Evolutionary conservation across 2,797 vertebrate genomes (phyloP).

Genomic region (Prunella strophiata): DNA sequence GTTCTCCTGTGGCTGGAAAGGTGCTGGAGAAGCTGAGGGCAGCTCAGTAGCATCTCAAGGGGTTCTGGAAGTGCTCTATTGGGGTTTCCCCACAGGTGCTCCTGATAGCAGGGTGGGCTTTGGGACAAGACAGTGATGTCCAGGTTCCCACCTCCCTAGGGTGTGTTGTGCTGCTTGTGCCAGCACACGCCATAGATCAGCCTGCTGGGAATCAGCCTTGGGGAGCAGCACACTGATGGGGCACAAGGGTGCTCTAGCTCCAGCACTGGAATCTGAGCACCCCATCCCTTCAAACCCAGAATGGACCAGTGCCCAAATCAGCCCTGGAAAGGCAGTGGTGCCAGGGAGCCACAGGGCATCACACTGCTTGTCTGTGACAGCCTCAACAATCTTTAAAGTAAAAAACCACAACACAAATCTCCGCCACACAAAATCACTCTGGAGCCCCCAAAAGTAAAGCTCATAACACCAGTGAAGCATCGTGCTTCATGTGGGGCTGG

Average conservation of each 20-base stretch:
- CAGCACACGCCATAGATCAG: not conserved
- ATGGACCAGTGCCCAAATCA: not conserved
- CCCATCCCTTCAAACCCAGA: not conserved
- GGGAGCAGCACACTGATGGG: not conserved
- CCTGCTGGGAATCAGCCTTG: not conserved
- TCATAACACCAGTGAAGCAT: slow-evolving; percentile 73
- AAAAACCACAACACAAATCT: not conserved
- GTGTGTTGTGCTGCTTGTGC: not conserved
- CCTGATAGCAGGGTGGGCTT: not conserved
- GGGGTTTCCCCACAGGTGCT: not conserved
- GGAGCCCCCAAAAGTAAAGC: slow-evolving; percentile 68
- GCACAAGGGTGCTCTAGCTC: not conserved
- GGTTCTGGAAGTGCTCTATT: not conserved
- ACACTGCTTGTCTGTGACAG: not conserved
- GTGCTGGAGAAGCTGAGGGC: not conserved
- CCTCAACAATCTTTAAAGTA: slow-evolving; percentile 29
- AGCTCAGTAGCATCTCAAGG: not conserved
- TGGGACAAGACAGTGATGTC: not conserved
- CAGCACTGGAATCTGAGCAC: not conserved
- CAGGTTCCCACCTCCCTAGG: not conserved
- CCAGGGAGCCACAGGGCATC: not conserved
- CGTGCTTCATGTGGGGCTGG: not conserved
- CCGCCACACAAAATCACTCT: not conserved
- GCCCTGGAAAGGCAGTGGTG: not conserved
- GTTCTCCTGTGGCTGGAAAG: not conserved